Evolutionary conservation across 1,140 invertebrate species (phyloP), one percentile per base, ranked within the genome.

Genomic region (Saccostrea cuccullata): DNA sequence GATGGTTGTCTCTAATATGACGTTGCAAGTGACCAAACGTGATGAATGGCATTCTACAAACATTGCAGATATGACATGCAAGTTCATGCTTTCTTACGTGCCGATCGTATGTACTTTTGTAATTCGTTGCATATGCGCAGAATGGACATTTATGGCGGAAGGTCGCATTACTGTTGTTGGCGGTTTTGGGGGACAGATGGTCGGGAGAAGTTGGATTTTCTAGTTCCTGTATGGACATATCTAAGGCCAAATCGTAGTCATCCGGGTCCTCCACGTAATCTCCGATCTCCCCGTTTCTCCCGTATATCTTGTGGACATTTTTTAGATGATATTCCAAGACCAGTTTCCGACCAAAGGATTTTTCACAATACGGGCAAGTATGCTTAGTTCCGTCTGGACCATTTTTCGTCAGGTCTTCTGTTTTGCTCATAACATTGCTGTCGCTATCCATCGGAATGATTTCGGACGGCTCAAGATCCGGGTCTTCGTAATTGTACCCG

Each of bases 21-120:
- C 88, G 87, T 47, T 88, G 84, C 55, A 91, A 83, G 56, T 91
- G 89, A 15, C 90, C 90, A 55, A 89, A 88, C 23, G 89, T 89
- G 9, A 89, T 91, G 73, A 91, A 91, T 15, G 90, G 90, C 90
- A 91, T 91, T 15, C 87, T 58, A 60, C 90, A 91, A n/a, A 91
- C 87, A 77, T 88, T 84, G 73, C 90, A 91, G 12, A 87, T 88
- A 58, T 90, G 89, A 82, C 89, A 90, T 47, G 86, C 89, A 12
- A 90, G 85, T 13, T 88, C 87, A 20, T 91, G 90, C 73, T 91
- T 91, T 36, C 87, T 88, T 6, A 91, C 87, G 55, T 91, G 90
- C 13, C 90, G 89, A 30, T 91, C 90, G 47, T 86, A 87, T 17
- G 90, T 91, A 58, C 90, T 91, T 84, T 91, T 91, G 84, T 91